Evolutionary conservation across 1,140 invertebrate species (phyloP), one percentile per base, ranked within the genome.

Genomic region (Drosophila ambigua): DNA sequence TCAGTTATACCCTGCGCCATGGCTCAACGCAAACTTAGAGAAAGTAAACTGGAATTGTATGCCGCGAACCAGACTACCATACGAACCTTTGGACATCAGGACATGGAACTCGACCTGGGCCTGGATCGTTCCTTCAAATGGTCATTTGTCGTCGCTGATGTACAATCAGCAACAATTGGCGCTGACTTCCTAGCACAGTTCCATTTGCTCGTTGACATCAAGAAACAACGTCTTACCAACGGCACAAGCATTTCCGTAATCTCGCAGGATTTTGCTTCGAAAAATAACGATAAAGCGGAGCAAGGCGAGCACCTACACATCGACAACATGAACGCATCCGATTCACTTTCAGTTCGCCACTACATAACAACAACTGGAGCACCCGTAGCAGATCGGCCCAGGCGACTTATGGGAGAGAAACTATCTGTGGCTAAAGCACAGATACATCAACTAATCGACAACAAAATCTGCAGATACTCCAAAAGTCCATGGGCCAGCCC

Each of bases 401-500:
- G 41, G 5, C 41, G 41, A 3, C 41, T 43, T 1, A 43, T 43
- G 41, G 41, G 41, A 11, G 41, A 43, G n/a, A 43, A 43, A n/a
- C 41, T 43, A 4, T 43, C 5, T 13, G 11, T n/a, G 5, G 41
- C 41, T 11, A n/a, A 43, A 43, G n/a, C 4, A 13, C 41, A 43
- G n/a, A 43, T n/a, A 13, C 11, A 43, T 43, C 5, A 5, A n/a
- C 41, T 43, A 43, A 43, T 43, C 13, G n/a, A 43, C 5, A 11
- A n/a, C 6, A 28, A 28, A 7, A 7, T 28, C 26, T 28, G 26
- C 5, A 28, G 26, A 28, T 1, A 28, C 13, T 48, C 46, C 2
- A 48, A 23, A 16, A 48, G 20, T 8, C 20, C 46, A 7, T 48
- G 8, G 46, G 15, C 46, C 46, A 46, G 64, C 55, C 41, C 45